These are phyloP conservation scores for Pachydiplax longipennis DNA, from an alignment of 2,888 invertebrate species.

Conservation along the genomic window DNA sequence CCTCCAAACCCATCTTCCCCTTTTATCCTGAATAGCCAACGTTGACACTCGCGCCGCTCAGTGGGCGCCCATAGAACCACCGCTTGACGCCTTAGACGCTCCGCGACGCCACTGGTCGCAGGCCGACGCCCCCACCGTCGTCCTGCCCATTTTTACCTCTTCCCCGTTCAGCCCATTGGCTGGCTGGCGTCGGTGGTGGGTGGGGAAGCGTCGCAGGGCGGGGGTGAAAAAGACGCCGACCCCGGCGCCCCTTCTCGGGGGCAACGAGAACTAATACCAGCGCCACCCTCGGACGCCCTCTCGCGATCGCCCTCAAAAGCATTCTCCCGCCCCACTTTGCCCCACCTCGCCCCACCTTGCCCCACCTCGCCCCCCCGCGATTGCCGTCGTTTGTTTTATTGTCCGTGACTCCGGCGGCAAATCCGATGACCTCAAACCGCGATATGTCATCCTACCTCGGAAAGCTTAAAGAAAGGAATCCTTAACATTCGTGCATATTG, in stretches of 20 bases:
- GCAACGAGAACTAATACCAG: constrained; percentile 23
- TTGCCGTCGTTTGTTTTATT: background rate
- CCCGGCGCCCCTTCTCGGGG: constrained; percentile 48
- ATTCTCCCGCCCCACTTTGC: background rate
- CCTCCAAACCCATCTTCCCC: background rate
- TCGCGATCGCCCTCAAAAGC: background rate
- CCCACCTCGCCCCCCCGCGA: background rate
- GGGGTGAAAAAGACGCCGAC: constrained; percentile 48
- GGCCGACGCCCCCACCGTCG: constrained; percentile 4
- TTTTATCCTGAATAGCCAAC: background rate
- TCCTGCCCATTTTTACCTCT: background rate
- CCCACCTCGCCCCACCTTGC: background rate
- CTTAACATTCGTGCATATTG: too few relatives aligned
- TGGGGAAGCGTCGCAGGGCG: constrained; percentile 7
- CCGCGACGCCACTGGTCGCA: background rate
- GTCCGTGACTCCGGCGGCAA: background rate
- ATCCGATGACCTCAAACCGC: background rate
- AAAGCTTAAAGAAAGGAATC: too few relatives aligned
- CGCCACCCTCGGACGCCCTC: constrained; percentile 28
- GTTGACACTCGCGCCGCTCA: constrained; percentile 7
- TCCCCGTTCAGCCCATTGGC: constrained; percentile 15
- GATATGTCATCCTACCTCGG: too few relatives aligned
- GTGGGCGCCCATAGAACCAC: constrained; percentile 12
- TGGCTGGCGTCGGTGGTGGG: background rate
- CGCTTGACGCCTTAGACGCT: background rate